These are phyloP conservation scores for Octomys mimax DNA, from an alignment of 2,797 vertebrate genomes.

Conservation along the genomic window DNA sequence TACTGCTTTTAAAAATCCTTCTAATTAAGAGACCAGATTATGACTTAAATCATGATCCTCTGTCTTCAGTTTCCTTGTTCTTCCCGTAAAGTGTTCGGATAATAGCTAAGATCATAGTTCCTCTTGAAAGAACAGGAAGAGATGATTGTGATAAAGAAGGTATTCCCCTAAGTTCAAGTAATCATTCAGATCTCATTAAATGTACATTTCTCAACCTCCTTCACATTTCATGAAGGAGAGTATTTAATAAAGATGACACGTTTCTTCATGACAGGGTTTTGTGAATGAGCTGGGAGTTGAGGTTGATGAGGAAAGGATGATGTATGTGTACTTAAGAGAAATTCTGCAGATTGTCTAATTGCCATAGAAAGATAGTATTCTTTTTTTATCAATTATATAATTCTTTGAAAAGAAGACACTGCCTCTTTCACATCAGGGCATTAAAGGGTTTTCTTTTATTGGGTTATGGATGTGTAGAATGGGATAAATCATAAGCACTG, in stretches of 20 bases:
- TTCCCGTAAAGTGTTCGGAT: conserved; percentile 35
- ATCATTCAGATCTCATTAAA: conserved; percentile 72
- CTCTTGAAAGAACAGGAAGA: conserved; percentile 48
- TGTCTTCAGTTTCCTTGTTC: conserved; percentile 44
- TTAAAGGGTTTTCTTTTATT: neutral
- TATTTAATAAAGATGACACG: neutral
- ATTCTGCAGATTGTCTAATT: neutral
- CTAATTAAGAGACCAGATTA: conserved; percentile 63
- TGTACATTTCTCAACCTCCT: neutral
- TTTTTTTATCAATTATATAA: neutral
- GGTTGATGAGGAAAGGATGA: neutral
- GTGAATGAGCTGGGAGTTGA: neutral
- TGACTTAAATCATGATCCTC: conserved; percentile 49
- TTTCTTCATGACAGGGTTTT: neutral
- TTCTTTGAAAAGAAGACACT: neutral
- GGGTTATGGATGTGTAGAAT: neutral
- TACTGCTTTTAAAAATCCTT: conserved; percentile 70
- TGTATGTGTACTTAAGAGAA: neutral
- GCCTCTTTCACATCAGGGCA: neutral
- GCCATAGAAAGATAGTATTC: neutral
- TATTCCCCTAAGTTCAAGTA: conserved; percentile 54
- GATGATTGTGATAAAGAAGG: conserved; percentile 56
- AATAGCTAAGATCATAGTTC: conserved; percentile 56
- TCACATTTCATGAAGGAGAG: neutral
- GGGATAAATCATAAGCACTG: neutral